A percentile compares a stretch with the other conserved stretches of the same genome.
These are phyloP conservation scores for Anadara kagoshimensis DNA, from an alignment of 1,140 invertebrate species.

Conservation along the genomic window DNA sequence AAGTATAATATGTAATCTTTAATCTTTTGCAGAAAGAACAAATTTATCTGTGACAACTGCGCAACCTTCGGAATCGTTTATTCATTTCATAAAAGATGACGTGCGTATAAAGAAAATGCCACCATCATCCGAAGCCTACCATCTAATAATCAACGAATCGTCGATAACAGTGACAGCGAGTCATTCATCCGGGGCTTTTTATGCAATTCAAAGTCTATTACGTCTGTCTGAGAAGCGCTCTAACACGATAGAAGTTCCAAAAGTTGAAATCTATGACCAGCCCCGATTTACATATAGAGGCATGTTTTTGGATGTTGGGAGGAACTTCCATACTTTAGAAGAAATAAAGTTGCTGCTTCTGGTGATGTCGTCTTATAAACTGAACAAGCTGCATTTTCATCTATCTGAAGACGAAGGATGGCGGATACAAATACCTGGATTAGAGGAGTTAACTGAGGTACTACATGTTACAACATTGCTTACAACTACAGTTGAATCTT, in stretches of 20 bases:
- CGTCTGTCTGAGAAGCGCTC: slow-evolving; percentile 32
- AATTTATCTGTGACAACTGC: too few relatives aligned
- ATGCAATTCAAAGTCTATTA: slow-evolving; percentile 54
- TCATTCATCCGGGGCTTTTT: slow-evolving; percentile 41
- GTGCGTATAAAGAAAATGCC: too few relatives aligned
- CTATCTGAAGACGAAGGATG: slow-evolving; percentile 71
- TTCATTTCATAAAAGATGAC: too few relatives aligned
- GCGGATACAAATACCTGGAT: slow-evolving; percentile 64
- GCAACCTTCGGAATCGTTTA: too few relatives aligned
- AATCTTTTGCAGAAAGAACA: too few relatives aligned
- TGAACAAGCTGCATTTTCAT: slow-evolving; percentile 69
- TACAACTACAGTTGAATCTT: too few relatives aligned
- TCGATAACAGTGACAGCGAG: slow-evolving; percentile 42
- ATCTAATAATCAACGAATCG: slow-evolving; percentile 27
- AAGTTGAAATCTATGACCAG: slow-evolving; percentile 46
- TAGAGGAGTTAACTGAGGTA: slow-evolving; percentile 67
- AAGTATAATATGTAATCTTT: too few relatives aligned
- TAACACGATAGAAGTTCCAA: slow-evolving; percentile 29
- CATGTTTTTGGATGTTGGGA: slow-evolving; percentile 66
- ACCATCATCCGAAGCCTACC: slow-evolving; percentile 42
- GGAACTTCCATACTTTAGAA: slow-evolving; percentile 66
- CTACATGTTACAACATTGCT: too few relatives aligned
- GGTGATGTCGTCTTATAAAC: slow-evolving; percentile 66
- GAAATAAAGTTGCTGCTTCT: slow-evolving; percentile 60
- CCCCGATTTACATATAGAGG: slow-evolving; percentile 66